phyloP scores from a whole-genome alignment of 2,113 vertebrate genomes.

The Emydura subglobosa region DNA sequence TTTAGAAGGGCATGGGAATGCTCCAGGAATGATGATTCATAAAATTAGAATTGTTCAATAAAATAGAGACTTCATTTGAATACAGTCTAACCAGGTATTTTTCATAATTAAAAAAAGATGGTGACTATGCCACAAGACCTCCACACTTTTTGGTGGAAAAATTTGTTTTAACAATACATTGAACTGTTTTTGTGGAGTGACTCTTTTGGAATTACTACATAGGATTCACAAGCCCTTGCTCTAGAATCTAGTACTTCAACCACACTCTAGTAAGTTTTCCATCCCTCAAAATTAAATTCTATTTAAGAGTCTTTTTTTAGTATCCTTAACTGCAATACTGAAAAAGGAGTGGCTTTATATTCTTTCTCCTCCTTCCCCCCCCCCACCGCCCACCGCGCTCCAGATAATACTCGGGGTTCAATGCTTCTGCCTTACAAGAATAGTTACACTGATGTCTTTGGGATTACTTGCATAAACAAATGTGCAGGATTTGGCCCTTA shows the following conservation, averaged over 20 bases:
- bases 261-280: constrained; percentile 20
- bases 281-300: constrained; percentile 55
- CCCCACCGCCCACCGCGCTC: no score
- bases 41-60: constrained; percentile 10
- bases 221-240: not conserved
- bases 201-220: not conserved
- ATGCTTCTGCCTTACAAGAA: constrained; percentile 54
- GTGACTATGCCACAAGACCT: not conserved
- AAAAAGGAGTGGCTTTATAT: constrained; percentile 59
- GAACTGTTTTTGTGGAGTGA: not conserved
- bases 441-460: constrained; percentile 56
- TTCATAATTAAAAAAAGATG: constrained; percentile 31
- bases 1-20: constrained; percentile 63
- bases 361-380: constrained; percentile 17
- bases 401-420: constrained; percentile 57
- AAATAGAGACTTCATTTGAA: constrained; percentile 10
- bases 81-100: not conserved
- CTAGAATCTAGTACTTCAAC: constrained; percentile 24
- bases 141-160: constrained; percentile 16
- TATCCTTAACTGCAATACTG: constrained; percentile 37
- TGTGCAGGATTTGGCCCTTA: constrained; percentile 65
- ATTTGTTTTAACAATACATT: not conserved
- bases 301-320: constrained; percentile 55
- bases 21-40: constrained; percentile 45
- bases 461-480: constrained; percentile 54